A percentile compares a stretch with the other conserved stretches of the same genome.
Evolutionary conservation across 2,888 invertebrate species (phyloP).

Genomic region (Nowickia ferox): DNA sequence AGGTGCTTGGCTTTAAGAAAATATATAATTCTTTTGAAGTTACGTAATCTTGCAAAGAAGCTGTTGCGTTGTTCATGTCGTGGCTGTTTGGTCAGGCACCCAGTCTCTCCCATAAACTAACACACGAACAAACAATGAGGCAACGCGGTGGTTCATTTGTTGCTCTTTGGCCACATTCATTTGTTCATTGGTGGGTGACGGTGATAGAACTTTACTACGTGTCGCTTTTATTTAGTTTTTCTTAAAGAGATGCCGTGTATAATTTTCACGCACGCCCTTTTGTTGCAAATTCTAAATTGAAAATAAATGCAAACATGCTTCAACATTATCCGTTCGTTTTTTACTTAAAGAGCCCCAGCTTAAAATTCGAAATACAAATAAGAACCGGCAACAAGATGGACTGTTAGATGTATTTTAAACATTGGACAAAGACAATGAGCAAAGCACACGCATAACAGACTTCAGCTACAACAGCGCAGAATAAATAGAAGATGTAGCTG

Average conservation of each 20-base stretch:
- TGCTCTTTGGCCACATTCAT: neutral
- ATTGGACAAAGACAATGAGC: constrained; percentile 49
- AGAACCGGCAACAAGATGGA: constrained; percentile 31
- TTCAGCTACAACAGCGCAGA: neutral
- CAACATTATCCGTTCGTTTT: constrained; percentile 27
- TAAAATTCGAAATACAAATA: constrained; percentile 60
- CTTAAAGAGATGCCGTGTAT: constrained; percentile 74
- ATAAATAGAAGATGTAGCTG: neutral
- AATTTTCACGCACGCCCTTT: constrained; percentile 80
- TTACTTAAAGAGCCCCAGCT: constrained; percentile 6
- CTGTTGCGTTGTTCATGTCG: constrained; percentile 59
- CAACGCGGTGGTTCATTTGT: constrained; percentile 34
- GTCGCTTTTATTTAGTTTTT: constrained; percentile 52
- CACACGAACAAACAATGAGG: constrained; percentile 15
- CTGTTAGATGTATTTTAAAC: constrained; percentile 16
- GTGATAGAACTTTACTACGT: constrained; percentile 65
- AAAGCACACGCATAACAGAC: constrained; percentile 58
- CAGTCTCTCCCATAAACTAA: constrained; percentile 2
- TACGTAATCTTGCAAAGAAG: constrained; percentile 60
- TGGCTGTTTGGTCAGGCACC: constrained; percentile 51
- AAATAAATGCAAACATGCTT: constrained; percentile 68
- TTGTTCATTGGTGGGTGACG: constrained; percentile 48
- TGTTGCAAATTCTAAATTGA: constrained; percentile 73
- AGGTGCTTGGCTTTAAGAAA: constrained; percentile 48
- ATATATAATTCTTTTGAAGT: constrained; percentile 51